Conservation (phyloP, 2,797 vertebrate species). For the Sebastes matsubarae region DNA sequence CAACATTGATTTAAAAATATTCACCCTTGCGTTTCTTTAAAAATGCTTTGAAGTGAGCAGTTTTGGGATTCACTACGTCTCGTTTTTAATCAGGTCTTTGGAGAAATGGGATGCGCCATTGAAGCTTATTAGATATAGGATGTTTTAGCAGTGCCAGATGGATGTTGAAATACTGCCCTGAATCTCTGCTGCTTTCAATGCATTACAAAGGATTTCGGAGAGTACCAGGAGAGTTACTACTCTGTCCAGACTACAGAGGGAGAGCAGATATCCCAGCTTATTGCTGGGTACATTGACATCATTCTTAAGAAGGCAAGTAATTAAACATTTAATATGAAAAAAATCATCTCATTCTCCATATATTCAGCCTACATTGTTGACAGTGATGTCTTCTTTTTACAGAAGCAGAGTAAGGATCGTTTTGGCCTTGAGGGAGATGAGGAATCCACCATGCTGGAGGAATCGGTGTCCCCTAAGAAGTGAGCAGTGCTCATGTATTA, state of each 20-base stretch:
- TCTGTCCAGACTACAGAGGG: constrained; percentile 98
- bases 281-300: constrained; percentile 98
- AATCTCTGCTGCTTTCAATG: constrained; percentile 29
- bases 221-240: constrained; percentile 99
- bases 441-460: constrained; percentile 98
- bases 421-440: constrained; percentile 98
- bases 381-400: constrained; percentile 26
- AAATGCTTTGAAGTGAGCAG: constrained; percentile 53
- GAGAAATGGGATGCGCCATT: constrained; percentile 18
- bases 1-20: constrained; percentile 57
- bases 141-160: constrained; percentile 1
- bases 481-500: constrained; percentile 68
- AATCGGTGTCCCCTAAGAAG: constrained; percentile 98
- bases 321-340: background rate
- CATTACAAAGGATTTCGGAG: constrained; percentile 92
- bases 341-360: background rate
- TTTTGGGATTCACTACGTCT: constrained; percentile 30
- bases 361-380: background rate
- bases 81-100: constrained; percentile 59
- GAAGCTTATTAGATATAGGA: constrained; percentile 16
- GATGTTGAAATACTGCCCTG: constrained; percentile 18
- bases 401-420: constrained; percentile 99
- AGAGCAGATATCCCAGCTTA: constrained; percentile 98
- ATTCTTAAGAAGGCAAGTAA: constrained; percentile 95
- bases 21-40: constrained; percentile 21